Evolutionary conservation across 1,140 invertebrate species (phyloP).

Genomic region (Araneus ventricosus): DNA sequence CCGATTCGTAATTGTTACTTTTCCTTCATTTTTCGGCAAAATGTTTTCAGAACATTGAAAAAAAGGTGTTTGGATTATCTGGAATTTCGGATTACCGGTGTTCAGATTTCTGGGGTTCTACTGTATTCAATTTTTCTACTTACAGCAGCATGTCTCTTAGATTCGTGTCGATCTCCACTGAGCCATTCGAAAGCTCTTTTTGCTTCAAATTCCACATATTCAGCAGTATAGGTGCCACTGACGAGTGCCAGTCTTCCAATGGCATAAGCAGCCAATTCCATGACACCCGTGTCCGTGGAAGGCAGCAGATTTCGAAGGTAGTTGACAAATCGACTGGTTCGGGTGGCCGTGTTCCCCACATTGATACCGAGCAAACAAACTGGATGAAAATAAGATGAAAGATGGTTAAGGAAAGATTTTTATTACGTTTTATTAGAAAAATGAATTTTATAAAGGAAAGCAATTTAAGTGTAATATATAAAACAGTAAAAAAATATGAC

Average conservation of each 20-base stretch:
- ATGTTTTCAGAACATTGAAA: too few species aligned
- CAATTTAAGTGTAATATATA: too few species aligned
- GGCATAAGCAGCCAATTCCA: slow-evolving; percentile 97
- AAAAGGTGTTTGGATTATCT: too few species aligned
- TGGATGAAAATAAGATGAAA: slow-evolving; percentile 80
- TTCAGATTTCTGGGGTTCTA: too few species aligned
- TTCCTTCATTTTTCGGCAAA: too few species aligned
- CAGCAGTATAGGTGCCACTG: slow-evolving; percentile 94
- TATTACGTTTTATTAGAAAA: not conserved
- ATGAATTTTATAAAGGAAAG: too few species aligned
- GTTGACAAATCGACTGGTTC: slow-evolving; percentile 95
- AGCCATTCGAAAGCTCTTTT: slow-evolving; percentile 97
- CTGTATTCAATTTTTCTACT: slow-evolving; percentile 77
- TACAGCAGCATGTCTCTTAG: slow-evolving; percentile 93
- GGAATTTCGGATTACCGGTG: too few species aligned
- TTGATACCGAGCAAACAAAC: slow-evolving; percentile 95
- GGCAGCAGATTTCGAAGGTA: slow-evolving; percentile 93
- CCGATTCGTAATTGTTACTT: too few species aligned
- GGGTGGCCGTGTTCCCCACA: slow-evolving; percentile 93
- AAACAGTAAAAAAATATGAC: too few species aligned
- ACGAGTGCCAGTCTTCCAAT: slow-evolving; percentile 94
- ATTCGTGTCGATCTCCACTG: slow-evolving; percentile 91
- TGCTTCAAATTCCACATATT: slow-evolving; percentile 98
- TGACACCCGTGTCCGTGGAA: slow-evolving; percentile 93
- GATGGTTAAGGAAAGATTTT: slow-evolving; percentile 23